Evolutionary conservation across 2,888 invertebrate species (phyloP).

Genomic region (Tenthredo notha): DNA sequence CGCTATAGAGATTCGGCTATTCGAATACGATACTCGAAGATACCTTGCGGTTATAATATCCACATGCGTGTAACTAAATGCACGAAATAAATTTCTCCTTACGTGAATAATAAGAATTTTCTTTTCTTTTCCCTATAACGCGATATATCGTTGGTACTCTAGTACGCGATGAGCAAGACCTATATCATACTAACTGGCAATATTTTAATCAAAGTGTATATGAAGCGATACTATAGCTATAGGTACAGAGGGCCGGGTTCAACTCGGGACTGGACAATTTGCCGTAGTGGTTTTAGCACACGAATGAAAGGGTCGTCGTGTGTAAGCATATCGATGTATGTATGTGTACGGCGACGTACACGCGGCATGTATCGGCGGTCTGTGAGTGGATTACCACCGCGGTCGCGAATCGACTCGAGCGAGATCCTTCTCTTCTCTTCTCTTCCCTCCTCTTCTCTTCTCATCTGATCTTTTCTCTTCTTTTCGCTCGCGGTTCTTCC

Average conservation of each 20-base stretch:
- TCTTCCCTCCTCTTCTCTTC: neutral
- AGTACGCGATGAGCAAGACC: neutral
- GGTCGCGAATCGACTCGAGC: slow-evolving; percentile 49
- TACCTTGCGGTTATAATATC: no score
- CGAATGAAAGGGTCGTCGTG: slow-evolving; percentile 3
- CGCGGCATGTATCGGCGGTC: slow-evolving; percentile 40
- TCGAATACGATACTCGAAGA: neutral
- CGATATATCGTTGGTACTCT: no score
- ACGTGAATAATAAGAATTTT: no score
- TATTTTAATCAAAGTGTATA: slow-evolving; percentile 44
- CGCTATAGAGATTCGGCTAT: neutral
- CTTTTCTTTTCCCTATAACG: no score
- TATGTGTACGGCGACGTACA: neutral
- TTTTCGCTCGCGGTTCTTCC: neutral
- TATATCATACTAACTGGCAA: slow-evolving; percentile 36
- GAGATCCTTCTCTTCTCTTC: slow-evolving; percentile 16
- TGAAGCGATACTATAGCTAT: neutral
- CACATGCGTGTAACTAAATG: neutral
- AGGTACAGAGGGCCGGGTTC: neutral
- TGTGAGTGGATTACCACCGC: slow-evolving; percentile 50
- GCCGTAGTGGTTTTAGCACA: slow-evolving; percentile 48
- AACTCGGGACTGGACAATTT: slow-evolving; percentile 46
- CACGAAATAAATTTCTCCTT: neutral
- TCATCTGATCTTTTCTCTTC: neutral
- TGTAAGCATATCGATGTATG: neutral